A percentile compares a stretch with the other conserved stretches of the same genome.
Conservation (phyloP, 1,140 invertebrate genomes). For the Penaeus indicus region DNA sequence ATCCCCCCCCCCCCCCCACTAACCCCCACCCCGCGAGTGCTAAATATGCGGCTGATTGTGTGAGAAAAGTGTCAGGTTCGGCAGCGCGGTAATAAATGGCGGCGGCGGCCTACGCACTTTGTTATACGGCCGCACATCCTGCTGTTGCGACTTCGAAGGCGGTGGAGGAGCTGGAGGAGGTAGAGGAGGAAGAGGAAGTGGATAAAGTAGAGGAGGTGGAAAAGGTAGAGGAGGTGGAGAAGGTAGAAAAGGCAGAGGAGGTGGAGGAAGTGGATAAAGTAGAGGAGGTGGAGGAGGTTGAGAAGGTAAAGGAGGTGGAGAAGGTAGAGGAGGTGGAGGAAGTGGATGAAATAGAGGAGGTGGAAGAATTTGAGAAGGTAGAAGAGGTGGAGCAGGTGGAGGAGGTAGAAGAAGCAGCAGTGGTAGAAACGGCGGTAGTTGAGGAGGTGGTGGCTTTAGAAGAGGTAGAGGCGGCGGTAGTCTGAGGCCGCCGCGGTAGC, state of each 20-base stretch:
- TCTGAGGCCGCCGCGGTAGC: neutral
- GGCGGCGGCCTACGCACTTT: neutral
- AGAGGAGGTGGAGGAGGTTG: neutral
- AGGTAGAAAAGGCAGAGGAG: too few relatives aligned
- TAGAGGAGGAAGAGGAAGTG: neutral
- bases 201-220: neutral
- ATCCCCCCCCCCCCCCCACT: too few relatives aligned
- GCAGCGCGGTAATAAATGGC: neutral
- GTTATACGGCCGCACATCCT: neutral
- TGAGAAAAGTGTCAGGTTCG: slow-evolving; percentile 8
- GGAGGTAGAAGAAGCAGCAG: neutral
- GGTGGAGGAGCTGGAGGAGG: slow-evolving; percentile 11
- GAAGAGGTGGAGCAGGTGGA: neutral
- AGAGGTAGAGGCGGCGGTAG: neutral
- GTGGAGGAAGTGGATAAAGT: neutral
- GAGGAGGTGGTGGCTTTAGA: neutral
- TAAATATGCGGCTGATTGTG: neutral
- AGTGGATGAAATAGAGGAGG: neutral
- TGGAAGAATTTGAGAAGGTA: neutral
- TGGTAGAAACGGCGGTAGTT: neutral
- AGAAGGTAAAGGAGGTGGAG: neutral
- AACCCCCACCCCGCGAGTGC: too few relatives aligned
- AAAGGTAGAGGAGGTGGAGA: too few relatives aligned
- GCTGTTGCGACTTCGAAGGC: neutral
- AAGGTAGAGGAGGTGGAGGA: neutral